Base-by-base conservation (phyloP, 2,113 vertebrate genomes). In the Gavia stellata region DNA sequence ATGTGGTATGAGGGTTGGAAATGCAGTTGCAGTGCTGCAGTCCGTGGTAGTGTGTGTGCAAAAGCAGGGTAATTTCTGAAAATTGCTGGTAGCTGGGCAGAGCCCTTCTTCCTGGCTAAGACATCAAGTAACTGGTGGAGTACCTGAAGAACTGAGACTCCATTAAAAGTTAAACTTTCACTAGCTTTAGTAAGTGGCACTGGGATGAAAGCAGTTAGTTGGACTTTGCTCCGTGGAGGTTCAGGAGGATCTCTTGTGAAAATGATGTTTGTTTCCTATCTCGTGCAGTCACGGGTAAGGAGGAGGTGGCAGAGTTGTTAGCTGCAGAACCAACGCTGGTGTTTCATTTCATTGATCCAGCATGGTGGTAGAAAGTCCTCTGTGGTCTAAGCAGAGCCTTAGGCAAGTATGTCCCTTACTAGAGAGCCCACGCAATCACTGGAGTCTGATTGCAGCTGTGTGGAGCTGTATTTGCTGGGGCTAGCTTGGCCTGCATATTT, bases 401-500 rank as follows among this genome's bases (percentile, higher is more conserved):
- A 4, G 0, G 0, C 38, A 12, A 17, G 36, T 2, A 3, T 21
- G 34, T 63, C 40, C 68, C 21, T 67, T 7, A 5, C 5, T 10
- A 17, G n/a, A 40, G 70, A 14, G 66, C 1, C 33, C 10, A 2
- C 9, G 0, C 53, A 16, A 0, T 38, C 42, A 9, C 67, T 12
- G 26, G 38, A 21, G 42, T 1, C 36, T 24, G 50, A 2, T 6
- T 20, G 36, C 50, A 45, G 56, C 55, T 33, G 31, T 6, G 12
- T 31, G 85, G 62, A 19, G 45, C 58, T 62, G 7, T 25, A 3
- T 55, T 42, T 74, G 70, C 53, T 66, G 63, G 38, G 19, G 19
- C 40, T 55, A 59, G 36, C 66, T 67, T 45, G 42, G 31, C 44
- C 38, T 68, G 1, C 6, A 8, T 2, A 5, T 25, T 36, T 16